These are phyloP conservation scores for Oreochromis niloticus DNA, from an alignment of 2,113 vertebrate species.

Conservation along the genomic window DNA sequence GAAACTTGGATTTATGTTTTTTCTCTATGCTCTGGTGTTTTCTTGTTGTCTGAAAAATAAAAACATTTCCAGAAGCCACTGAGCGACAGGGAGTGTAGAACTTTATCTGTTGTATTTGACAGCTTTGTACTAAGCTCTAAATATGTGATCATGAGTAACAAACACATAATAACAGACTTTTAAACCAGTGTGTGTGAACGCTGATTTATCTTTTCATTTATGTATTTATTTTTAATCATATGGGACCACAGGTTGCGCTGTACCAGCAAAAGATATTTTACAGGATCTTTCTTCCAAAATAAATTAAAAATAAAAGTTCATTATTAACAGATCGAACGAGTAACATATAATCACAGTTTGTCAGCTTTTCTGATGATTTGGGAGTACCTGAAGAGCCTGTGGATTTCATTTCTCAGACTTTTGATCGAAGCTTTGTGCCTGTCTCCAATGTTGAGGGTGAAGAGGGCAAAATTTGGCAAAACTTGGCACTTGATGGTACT, in stretches of 20 bases:
- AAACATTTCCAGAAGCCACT: background rate
- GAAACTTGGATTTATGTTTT: background rate
- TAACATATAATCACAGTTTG: background rate
- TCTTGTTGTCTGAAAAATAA: background rate
- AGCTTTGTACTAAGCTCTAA: background rate
- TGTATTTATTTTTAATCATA: background rate
- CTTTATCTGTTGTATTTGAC: background rate
- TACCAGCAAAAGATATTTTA: background rate
- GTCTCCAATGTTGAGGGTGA: background rate
- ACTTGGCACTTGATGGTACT: background rate
- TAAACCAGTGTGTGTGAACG: background rate
- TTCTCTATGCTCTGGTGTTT: background rate
- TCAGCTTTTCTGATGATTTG: background rate
- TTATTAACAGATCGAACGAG: background rate
- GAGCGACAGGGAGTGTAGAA: background rate
- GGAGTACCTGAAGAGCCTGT: background rate
- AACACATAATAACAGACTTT: background rate
- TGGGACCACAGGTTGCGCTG: background rate
- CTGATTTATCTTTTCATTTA: background rate
- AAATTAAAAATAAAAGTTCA: background rate
- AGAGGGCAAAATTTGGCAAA: fast-evolving
- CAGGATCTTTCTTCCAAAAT: background rate
- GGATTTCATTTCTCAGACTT: background rate
- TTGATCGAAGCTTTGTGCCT: background rate
- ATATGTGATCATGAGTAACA: background rate